A percentile compares a stretch with the other conserved stretches of the same genome.
Conservation (phyloP, 1,140 invertebrate genomes). For the Papilio glaucus region DNA sequence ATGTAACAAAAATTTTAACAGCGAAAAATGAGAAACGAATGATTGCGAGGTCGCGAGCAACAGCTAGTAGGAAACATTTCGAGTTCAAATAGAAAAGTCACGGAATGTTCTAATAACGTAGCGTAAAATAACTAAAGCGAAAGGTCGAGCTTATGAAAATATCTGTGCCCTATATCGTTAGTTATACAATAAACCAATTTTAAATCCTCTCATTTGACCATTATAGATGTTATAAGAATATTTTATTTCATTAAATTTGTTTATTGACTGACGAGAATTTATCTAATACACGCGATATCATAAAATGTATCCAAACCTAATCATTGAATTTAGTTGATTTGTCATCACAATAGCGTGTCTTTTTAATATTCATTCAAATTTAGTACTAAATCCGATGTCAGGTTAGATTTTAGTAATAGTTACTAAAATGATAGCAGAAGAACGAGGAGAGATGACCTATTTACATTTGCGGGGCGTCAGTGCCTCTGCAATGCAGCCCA, state of each 20-base stretch:
- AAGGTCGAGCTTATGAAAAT: constrained; percentile 12
- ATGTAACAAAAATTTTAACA: no score
- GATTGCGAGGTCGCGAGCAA: no score
- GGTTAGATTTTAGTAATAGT: no score
- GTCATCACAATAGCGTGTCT: no score
- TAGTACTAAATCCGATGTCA: not conserved
- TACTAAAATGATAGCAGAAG: not conserved
- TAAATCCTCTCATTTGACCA: not conserved
- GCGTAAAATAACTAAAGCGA: constrained; percentile 11
- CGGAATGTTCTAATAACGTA: constrained; percentile 9
- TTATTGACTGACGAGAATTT: no score
- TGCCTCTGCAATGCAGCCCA: constrained; percentile 5
- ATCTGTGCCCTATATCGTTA: constrained; percentile 1
- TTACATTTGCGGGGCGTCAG: not conserved
- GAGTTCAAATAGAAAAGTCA: not conserved
- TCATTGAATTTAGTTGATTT: no score
- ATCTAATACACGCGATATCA: no score
- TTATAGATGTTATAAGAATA: not conserved
- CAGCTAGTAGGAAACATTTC: not conserved
- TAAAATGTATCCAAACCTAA: no score
- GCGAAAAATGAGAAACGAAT: no score
- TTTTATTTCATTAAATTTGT: no score
- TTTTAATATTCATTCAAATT: not conserved
- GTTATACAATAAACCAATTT: constrained; percentile 1
- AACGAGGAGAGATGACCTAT: not conserved